phyloP scores from a whole-genome alignment of 2,113 vertebrate genomes.

The Callorhinus ursinus region DNA sequence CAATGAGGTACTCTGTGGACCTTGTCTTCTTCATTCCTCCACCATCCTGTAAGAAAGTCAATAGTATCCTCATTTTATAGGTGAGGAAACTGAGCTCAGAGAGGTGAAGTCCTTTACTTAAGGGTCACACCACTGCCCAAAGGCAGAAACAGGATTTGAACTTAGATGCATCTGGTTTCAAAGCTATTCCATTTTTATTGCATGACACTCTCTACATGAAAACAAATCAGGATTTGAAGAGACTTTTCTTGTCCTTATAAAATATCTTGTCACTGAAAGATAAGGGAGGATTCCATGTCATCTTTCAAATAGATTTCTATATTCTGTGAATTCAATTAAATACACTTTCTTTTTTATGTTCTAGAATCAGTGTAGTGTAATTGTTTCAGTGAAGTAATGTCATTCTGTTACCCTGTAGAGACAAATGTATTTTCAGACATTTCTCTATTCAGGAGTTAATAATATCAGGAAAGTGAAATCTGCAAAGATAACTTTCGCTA shows the following conservation, averaged over 20 bases:
- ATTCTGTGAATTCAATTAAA: conserved; percentile 55
- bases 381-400: neutral
- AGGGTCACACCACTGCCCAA: neutral
- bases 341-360: conserved; percentile 18
- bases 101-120: neutral
- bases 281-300: neutral
- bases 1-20: neutral
- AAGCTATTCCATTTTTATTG: neutral
- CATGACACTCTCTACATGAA: neutral
- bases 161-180: conserved; percentile 25
- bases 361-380: conserved; percentile 20
- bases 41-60: neutral
- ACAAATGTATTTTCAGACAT: conserved; percentile 35
- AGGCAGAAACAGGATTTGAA: conserved; percentile 2
- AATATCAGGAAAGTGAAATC: conserved; percentile 42
- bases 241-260: conserved; percentile 22
- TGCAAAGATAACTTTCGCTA: conserved; percentile 15
- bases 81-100: neutral
- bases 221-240: conserved; percentile 33
- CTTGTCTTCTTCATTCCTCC: neutral
- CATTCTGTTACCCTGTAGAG: neutral
- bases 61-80: neutral
- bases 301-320: conserved; percentile 38
- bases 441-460: conserved; percentile 4
- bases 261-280: conserved; percentile 14